Conservation (phyloP, 92 coral and sea anemone genomes). For the Parazoanthus swiftii region DNA sequence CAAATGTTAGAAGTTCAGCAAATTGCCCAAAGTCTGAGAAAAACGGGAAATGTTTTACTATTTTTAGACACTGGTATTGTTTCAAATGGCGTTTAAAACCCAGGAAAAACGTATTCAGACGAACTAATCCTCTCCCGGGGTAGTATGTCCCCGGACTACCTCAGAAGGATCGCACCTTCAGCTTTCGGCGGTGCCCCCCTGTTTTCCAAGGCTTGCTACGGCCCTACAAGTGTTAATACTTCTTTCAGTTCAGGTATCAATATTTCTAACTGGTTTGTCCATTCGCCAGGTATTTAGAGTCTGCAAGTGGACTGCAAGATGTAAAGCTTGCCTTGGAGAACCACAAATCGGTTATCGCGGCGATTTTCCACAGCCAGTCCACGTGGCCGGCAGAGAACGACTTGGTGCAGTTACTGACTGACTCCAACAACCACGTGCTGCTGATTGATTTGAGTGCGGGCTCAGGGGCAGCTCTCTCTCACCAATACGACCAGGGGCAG, state of each 20-base stretch:
- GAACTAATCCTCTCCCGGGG: too few species aligned
- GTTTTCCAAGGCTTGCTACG: too few species aligned
- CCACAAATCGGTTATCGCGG: constrained; percentile 76
- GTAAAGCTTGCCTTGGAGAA: constrained; percentile 65
- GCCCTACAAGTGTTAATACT: too few species aligned
- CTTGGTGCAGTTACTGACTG: constrained; percentile 53
- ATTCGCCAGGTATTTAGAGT: constrained; percentile 71
- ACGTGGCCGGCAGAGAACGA: constrained; percentile 69
- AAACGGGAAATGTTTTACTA: too few species aligned
- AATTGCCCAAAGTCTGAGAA: too few species aligned
- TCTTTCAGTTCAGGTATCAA: not conserved
- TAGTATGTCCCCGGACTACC: too few species aligned
- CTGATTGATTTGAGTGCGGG: constrained; percentile 83
- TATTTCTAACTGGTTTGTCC: not conserved
- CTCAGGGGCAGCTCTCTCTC: constrained; percentile 83
- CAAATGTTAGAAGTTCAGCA: too few species aligned
- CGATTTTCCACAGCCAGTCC: constrained; percentile 70
- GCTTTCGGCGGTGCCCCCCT: too few species aligned
- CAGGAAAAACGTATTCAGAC: too few species aligned
- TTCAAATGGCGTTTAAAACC: too few species aligned
- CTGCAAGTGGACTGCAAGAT: constrained; percentile 70
- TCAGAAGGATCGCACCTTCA: too few species aligned
- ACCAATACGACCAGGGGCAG: constrained; percentile 84
- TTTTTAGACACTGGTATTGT: too few species aligned
- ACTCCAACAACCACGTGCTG: constrained; percentile 59